Conservation (phyloP, 2,797 vertebrate genomes). For the Schizothorax lantsangensis region DNA sequence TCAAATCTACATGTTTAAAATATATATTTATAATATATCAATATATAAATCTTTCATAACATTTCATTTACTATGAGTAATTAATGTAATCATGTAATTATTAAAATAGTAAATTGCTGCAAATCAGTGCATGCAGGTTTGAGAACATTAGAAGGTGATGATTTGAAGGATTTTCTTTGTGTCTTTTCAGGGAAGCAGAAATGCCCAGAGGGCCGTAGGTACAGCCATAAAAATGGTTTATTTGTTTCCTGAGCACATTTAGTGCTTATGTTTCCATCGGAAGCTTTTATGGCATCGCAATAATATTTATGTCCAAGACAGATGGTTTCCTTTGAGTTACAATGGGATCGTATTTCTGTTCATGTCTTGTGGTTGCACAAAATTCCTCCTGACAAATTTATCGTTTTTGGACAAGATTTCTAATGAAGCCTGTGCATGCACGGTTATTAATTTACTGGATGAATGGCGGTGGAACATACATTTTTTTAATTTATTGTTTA, state of each 20-base stretch:
- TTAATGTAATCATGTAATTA: not conserved
- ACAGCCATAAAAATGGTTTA: slow-evolving; percentile 78
- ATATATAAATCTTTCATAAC: not conserved
- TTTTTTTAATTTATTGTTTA: not conserved
- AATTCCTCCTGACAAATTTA: slow-evolving; percentile 8
- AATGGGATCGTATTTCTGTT: slow-evolving; percentile 38
- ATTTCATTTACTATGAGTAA: not conserved
- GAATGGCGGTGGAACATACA: not conserved
- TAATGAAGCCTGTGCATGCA: not conserved
- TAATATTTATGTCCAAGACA: slow-evolving; percentile 76
- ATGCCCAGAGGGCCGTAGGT: slow-evolving; percentile 51
- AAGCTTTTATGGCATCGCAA: slow-evolving; percentile 73
- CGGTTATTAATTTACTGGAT: not conserved
- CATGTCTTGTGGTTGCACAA: slow-evolving; percentile 26
- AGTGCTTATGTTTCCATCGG: slow-evolving; percentile 78
- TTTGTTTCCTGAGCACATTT: slow-evolving; percentile 79
- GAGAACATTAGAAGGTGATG: slow-evolving; percentile 33
- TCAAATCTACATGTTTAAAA: not conserved
- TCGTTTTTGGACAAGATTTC: not conserved
- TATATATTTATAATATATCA: not conserved
- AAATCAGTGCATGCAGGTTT: slow-evolving; percentile 11
- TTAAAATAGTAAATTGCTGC: slow-evolving; percentile 24
- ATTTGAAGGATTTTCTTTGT: slow-evolving; percentile 35
- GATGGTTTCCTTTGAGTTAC: slow-evolving; percentile 57
- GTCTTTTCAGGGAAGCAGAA: slow-evolving; percentile 41